Conservation (phyloP, 2,888 invertebrate species). For the Abrostola tripartita region DNA sequence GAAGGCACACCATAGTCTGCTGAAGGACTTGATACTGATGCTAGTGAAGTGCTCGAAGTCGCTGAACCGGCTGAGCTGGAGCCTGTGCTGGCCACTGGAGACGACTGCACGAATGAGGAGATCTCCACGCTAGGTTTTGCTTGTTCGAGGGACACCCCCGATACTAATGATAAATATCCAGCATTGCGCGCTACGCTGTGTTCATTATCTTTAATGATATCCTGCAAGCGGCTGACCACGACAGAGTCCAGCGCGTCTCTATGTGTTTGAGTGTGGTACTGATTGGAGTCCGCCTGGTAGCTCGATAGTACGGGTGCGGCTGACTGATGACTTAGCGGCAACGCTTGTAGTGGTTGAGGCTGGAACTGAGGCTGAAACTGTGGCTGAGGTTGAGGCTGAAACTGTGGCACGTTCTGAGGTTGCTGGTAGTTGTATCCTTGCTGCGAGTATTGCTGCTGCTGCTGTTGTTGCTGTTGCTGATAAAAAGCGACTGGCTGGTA, state of each 20-base stretch:
- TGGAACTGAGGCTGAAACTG: slow-evolving; percentile 37
- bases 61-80: slow-evolving; percentile 44
- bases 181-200: slow-evolving; percentile 77
- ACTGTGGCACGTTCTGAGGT: slow-evolving; percentile 52
- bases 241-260: slow-evolving; percentile 75
- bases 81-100: slow-evolving; percentile 58
- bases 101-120: slow-evolving; percentile 79
- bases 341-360: slow-evolving; percentile 37
- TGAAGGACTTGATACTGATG: slow-evolving; percentile 54
- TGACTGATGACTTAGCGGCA: slow-evolving; percentile 50
- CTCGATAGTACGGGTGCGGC: slow-evolving; percentile 67
- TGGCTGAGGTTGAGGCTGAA: slow-evolving; percentile 40
- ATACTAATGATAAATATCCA: slow-evolving; percentile 79
- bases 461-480: slow-evolving; percentile 27
- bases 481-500: slow-evolving; percentile 38
- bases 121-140: slow-evolving; percentile 82
- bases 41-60: slow-evolving; percentile 52
- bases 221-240: slow-evolving; percentile 76
- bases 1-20: slow-evolving; percentile 69
- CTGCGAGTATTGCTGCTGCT: slow-evolving; percentile 33
- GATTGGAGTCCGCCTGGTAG: slow-evolving; percentile 79
- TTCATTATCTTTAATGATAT: slow-evolving; percentile 79
- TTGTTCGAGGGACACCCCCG: slow-evolving; percentile 79
- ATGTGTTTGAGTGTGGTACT: slow-evolving; percentile 71
- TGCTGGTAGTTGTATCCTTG: slow-evolving; percentile 53